These are phyloP conservation scores for Zygaena filipendulae DNA, from an alignment of 2,888 invertebrate species.

Conservation along the genomic window DNA sequence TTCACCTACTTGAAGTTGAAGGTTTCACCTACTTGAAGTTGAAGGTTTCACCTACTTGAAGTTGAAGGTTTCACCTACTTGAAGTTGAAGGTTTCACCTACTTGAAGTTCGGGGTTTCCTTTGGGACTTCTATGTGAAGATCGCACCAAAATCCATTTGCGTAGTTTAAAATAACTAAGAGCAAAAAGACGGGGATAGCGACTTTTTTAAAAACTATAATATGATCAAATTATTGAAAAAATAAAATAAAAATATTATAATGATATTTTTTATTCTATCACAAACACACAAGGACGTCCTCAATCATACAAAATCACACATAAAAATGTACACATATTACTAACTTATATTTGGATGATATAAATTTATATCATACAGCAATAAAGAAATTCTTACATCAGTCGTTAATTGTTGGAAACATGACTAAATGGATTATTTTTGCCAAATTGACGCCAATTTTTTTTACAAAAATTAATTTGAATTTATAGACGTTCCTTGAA, in stretches of 20 bases:
- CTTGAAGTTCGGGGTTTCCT: too few species aligned
- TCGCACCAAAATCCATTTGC: too few species aligned
- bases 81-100: too few species aligned
- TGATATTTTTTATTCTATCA: conserved; percentile 53
- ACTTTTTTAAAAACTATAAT: too few species aligned
- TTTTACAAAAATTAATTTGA: conserved; percentile 20
- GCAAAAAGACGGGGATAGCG: too few species aligned
- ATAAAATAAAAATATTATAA: conserved; percentile 21
- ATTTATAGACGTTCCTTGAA: conserved; percentile 22
- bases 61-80: too few species aligned
- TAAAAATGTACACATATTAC: conserved; percentile 51
- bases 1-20: too few species aligned
- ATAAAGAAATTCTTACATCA: conserved; percentile 57
- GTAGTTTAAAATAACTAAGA: too few species aligned
- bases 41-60: too few species aligned
- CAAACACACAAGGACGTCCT: conserved; percentile 67
- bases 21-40: too few species aligned
- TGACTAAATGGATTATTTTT: conserved; percentile 42
- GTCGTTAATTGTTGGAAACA: conserved; percentile 54
- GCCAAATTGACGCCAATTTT: conserved; percentile 35
- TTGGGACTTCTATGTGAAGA: too few species aligned
- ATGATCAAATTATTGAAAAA: conserved; percentile 8
- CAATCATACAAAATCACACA: conserved; percentile 50
- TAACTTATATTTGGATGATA: conserved; percentile 60
- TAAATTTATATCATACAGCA: conserved; percentile 56